Percentiles rank a stretch among this genome's conserved stretches.
These are phyloP conservation scores for Asbolus verrucosus DNA, from an alignment of 1,140 invertebrate genomes.

Conservation along the genomic window DNA sequence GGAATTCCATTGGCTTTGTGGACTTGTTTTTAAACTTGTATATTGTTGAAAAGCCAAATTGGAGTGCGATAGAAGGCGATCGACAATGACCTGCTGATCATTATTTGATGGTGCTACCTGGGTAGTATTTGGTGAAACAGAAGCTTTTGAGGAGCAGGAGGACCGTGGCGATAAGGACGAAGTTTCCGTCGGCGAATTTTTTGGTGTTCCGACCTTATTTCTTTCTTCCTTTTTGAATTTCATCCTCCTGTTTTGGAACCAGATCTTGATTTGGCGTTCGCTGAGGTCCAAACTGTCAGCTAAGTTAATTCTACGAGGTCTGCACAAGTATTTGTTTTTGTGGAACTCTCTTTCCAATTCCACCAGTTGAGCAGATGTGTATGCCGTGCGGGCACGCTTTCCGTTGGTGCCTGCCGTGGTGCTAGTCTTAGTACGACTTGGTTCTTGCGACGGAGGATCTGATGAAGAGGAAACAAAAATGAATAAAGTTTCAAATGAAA, in stretches of 20 bases:
- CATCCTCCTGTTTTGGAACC: slow-evolving; percentile 81
- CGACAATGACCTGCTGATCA: no score
- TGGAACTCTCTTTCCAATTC: slow-evolving; percentile 87
- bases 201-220: slow-evolving; percentile 39
- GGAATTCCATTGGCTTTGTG: no score
- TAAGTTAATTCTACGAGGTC: slow-evolving; percentile 83
- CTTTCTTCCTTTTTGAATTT: slow-evolving; percentile 72
- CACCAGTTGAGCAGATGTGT: slow-evolving; percentile 83
- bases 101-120: no score
- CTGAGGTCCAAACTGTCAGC: slow-evolving; percentile 78
- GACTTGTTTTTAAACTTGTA: no score
- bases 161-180: slow-evolving; percentile 7
- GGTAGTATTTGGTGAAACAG: slow-evolving; percentile 1
- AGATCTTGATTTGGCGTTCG: slow-evolving; percentile 92
- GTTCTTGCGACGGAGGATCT: background rate
- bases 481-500: no score
- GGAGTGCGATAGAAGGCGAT: no score
- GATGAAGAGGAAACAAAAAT: no score
- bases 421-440: background rate
- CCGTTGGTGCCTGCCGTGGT: slow-evolving; percentile 11
- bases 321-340: slow-evolving; percentile 81
- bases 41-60: no score
- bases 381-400: slow-evolving; percentile 76
- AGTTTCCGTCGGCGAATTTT: background rate
- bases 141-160: slow-evolving; percentile 1